A percentile compares a stretch with the other conserved stretches of the same genome.
Conservation (phyloP, 1,140 invertebrate species). For the Vanessa tameamea region DNA sequence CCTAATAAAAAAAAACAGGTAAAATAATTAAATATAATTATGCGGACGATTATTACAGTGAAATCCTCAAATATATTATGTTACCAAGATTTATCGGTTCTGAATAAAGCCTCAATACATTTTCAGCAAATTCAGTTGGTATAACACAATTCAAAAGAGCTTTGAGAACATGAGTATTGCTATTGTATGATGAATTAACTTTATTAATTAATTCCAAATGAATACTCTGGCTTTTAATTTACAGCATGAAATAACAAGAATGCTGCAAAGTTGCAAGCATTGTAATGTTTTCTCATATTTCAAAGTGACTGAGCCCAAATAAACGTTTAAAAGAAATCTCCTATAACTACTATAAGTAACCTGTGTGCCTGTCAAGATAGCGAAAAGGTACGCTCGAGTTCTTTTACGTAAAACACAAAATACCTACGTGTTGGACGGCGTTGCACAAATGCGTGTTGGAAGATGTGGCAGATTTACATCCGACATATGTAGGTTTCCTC, state of each 20-base stretch:
- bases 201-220: too few relatives aligned
- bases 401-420: neutral
- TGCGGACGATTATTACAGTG: too few relatives aligned
- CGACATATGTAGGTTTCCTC: neutral
- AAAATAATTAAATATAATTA: too few relatives aligned
- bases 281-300: slow-evolving; percentile 23
- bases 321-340: slow-evolving; percentile 19
- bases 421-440: neutral
- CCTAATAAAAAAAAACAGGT: too few relatives aligned
- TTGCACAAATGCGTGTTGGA: neutral
- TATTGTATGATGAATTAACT: too few relatives aligned
- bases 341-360: slow-evolving; percentile 23
- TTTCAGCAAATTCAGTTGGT: too few relatives aligned
- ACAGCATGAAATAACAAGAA: neutral
- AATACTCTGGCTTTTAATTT: too few relatives aligned
- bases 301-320: slow-evolving; percentile 13
- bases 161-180: too few relatives aligned
- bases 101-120: too few relatives aligned
- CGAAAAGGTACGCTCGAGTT: neutral
- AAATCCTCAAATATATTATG: too few relatives aligned
- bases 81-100: too few relatives aligned
- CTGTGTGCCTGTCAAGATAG: slow-evolving; percentile 1
- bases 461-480: neutral
- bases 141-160: too few relatives aligned
- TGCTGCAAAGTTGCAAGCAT: slow-evolving; percentile 30